These are phyloP conservation scores for Drosophila tristis DNA, from an alignment of 1,140 invertebrate genomes.

Conservation along the genomic window DNA sequence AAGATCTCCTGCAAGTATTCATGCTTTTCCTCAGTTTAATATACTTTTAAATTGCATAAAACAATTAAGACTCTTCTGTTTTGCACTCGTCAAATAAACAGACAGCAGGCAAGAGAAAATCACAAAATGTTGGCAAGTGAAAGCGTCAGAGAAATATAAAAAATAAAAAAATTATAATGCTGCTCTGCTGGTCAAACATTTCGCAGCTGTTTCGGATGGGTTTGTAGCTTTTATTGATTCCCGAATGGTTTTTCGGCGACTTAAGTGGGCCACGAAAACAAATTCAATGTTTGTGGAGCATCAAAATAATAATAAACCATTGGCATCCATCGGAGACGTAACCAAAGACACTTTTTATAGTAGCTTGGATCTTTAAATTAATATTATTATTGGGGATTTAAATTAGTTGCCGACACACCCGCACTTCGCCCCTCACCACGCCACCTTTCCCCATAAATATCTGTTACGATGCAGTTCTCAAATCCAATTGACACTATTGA, in stretches of 20 bases:
- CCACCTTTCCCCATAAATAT: constrained; percentile 12
- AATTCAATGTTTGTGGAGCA: constrained; percentile 39
- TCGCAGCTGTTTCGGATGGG: constrained; percentile 47
- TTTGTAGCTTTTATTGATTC: constrained; percentile 49
- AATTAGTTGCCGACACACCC: constrained; percentile 12
- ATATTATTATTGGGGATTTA: constrained; percentile 35
- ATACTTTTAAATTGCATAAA: constrained; percentile 12
- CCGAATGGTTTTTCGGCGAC: constrained; percentile 9
- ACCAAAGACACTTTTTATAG: constrained; percentile 21
- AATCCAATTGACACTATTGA: constrained; percentile 49
- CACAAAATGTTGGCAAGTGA: constrained; percentile 60
- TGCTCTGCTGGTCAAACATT: constrained; percentile 27
- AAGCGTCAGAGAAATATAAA: constrained; percentile 57
- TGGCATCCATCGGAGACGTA: constrained; percentile 42
- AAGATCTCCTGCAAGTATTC: constrained; percentile 8
- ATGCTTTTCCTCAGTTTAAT: neutral
- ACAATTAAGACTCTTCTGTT: constrained; percentile 16
- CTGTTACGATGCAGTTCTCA: constrained; percentile 38
- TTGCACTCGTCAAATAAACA: neutral
- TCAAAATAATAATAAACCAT: constrained; percentile 47
- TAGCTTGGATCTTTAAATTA: constrained; percentile 27
- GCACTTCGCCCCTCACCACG: neutral
- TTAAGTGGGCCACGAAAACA: constrained; percentile 42
- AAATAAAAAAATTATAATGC: constrained; percentile 36
- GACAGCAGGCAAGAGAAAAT: constrained; percentile 23